Evolutionary conservation across 1,140 invertebrate species (phyloP).

Genomic region (Pantala flavescens): DNA sequence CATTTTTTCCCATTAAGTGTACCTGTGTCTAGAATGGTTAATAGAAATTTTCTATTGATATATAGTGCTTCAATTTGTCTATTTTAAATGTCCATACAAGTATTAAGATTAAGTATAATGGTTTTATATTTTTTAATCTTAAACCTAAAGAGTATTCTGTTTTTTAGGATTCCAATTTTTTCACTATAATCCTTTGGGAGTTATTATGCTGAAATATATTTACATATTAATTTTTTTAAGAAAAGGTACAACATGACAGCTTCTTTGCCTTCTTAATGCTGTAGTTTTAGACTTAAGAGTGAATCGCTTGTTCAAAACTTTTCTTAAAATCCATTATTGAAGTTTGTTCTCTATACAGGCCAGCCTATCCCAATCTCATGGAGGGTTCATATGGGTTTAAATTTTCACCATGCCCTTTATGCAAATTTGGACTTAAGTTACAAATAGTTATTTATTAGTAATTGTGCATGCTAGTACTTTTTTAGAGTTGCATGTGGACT

Average conservation of each 20-base stretch:
- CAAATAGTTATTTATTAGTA: neutral
- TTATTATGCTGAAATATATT: too few relatives aligned
- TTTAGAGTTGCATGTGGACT: neutral
- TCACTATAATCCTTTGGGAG: too few relatives aligned
- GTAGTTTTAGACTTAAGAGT: neutral
- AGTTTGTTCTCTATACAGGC: neutral
- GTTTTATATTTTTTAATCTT: too few relatives aligned
- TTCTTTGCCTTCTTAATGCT: neutral
- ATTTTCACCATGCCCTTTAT: neutral
- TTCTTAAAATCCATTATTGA: neutral
- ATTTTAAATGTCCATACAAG: too few relatives aligned
- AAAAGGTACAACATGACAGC: neutral
- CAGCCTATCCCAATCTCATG: constrained; percentile 8
- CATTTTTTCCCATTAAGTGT: too few relatives aligned
- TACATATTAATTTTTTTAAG: too few relatives aligned
- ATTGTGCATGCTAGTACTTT: neutral
- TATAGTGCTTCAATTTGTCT: too few relatives aligned
- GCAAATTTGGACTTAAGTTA: neutral
- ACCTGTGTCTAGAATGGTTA: too few relatives aligned
- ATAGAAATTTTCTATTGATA: too few relatives aligned
- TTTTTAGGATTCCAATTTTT: too few relatives aligned
- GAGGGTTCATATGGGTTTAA: neutral
- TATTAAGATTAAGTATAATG: too few relatives aligned
- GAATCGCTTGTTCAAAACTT: neutral
- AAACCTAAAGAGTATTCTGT: too few relatives aligned